phyloP scores from a whole-genome alignment of 1,140 invertebrate species.

The Leptonema lineaticorne region DNA sequence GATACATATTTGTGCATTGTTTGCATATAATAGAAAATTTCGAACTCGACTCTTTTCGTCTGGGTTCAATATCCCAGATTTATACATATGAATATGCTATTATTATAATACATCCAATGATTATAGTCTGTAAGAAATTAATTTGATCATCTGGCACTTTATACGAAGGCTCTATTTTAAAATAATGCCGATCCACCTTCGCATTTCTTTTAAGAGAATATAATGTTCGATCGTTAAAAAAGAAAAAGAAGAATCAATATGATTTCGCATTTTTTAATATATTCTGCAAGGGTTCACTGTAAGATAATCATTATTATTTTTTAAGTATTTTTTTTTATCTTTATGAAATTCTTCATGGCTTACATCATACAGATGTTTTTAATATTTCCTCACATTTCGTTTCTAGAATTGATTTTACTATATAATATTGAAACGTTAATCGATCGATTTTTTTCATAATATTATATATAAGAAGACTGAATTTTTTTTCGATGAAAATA shows the following conservation, averaged over 20 bases:
- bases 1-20: too few relatives aligned
- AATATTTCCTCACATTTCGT: too few relatives aligned
- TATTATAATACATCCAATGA: not conserved
- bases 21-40: not conserved
- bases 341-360: constrained; percentile 1
- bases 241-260: not conserved
- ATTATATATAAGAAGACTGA: too few relatives aligned
- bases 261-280: not conserved
- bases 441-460: too few relatives aligned
- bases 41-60: not conserved
- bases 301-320: too few relatives aligned
- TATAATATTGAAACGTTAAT: too few relatives aligned
- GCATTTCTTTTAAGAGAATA: not conserved
- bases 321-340: not conserved
- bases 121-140: not conserved
- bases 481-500: too few relatives aligned
- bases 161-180: too few relatives aligned
- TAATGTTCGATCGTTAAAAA: not conserved
- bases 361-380: not conserved
- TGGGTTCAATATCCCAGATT: not conserved
- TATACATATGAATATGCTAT: too few relatives aligned
- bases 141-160: not conserved
- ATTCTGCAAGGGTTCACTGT: constrained; percentile 4
- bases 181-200: not conserved
- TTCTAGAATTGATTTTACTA: too few relatives aligned